Percentiles rank a stretch among this genome's conserved stretches.
Conservation (phyloP, 92 coral and sea anemone species). For the Porites divaricata region DNA sequence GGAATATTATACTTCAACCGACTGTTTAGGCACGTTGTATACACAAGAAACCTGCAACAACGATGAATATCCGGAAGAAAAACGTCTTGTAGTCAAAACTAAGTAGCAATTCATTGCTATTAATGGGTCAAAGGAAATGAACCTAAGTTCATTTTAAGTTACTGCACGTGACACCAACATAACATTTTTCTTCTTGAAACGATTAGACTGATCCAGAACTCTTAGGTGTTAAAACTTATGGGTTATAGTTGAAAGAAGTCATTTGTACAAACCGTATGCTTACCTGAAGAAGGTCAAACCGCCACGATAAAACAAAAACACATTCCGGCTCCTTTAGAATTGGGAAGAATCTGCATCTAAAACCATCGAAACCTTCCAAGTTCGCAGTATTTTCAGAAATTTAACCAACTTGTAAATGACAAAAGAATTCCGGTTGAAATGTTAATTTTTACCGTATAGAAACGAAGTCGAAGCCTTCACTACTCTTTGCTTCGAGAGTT, state of each 20-base stretch:
- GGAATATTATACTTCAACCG: background rate
- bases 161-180: background rate
- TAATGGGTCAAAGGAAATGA: slow-evolving; percentile 9
- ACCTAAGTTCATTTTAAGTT: too few relatives aligned
- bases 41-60: slow-evolving; percentile 14
- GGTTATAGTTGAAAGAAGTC: background rate
- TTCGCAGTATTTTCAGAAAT: background rate
- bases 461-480: background rate
- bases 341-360: background rate
- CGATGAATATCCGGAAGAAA: slow-evolving; percentile 7
- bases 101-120: background rate
- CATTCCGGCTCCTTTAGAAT: background rate
- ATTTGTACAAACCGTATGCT: slow-evolving; percentile 29
- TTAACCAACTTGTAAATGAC: background rate
- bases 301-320: background rate
- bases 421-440: background rate
- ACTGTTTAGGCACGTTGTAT: background rate
- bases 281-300: slow-evolving; percentile 18
- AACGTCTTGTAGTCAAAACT: background rate
- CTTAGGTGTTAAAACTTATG: too few relatives aligned
- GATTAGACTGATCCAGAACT: background rate
- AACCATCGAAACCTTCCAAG: background rate
- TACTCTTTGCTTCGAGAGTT: background rate
- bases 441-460: background rate
- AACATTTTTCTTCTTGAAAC: background rate